Percentiles rank a stretch among this genome's conserved stretches.
Evolutionary conservation across 2,888 invertebrate species (phyloP).

Genomic region (Steinernema hermaphroditum): DNA sequence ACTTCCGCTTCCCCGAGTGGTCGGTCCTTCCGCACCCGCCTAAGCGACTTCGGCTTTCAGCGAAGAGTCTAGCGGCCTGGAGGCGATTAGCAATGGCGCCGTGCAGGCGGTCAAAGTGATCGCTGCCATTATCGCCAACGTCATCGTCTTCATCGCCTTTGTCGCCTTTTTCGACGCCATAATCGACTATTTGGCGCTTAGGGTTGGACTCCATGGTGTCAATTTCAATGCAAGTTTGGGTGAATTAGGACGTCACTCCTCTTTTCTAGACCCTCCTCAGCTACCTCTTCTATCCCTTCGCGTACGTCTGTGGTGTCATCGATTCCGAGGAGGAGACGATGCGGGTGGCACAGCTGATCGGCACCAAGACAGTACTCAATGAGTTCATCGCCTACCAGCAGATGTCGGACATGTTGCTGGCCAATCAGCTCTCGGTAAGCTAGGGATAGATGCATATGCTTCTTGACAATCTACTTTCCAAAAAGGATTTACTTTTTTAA

Average conservation of each 20-base stretch:
- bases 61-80: slow-evolving; percentile 80
- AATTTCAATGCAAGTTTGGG: not conserved
- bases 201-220: too few relatives aligned
- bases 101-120: slow-evolving; percentile 66
- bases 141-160: too few relatives aligned
- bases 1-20: slow-evolving; percentile 77
- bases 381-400: slow-evolving; percentile 45
- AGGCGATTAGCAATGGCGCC: slow-evolving; percentile 88
- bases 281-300: slow-evolving; percentile 37
- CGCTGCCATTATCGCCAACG: too few relatives aligned
- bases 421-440: slow-evolving; percentile 36
- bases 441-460: not conserved
- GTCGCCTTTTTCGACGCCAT: slow-evolving; percentile 69
- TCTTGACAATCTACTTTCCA: not conserved
- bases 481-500: too few relatives aligned
- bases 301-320: slow-evolving; percentile 34
- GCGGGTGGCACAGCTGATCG: slow-evolving; percentile 42
- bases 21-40: slow-evolving; percentile 67
- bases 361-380: slow-evolving; percentile 43
- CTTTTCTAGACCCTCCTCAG: slow-evolving; percentile 31
- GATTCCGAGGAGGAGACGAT: slow-evolving; percentile 23
- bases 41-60: too few relatives aligned
- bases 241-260: slow-evolving; percentile 73
- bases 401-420: slow-evolving; percentile 41
- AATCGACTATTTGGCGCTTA: slow-evolving; percentile 52